These are phyloP conservation scores for Lytechinus variegatus DNA, from an alignment of 35 echinoderm and acorn worm species.

Conservation along the genomic window DNA sequence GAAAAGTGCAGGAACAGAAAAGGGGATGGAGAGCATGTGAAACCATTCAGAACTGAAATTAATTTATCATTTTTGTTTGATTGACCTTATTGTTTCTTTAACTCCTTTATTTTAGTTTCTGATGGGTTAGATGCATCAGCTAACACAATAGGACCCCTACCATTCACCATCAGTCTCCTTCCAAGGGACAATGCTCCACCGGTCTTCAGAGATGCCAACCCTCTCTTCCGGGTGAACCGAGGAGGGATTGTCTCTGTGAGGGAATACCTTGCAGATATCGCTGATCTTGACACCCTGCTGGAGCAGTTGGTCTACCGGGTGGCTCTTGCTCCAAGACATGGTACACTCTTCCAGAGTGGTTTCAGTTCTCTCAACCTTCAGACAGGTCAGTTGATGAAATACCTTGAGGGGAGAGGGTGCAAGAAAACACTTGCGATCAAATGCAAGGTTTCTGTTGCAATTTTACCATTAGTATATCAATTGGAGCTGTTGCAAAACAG, in stretches of 20 bases:
- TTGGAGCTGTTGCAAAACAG: too few species aligned
- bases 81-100: not conserved
- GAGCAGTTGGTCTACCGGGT: slow-evolving; percentile 74
- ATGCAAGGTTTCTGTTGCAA: too few species aligned
- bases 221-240: slow-evolving; percentile 68
- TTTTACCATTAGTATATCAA: too few species aligned
- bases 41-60: too few species aligned
- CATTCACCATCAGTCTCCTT: slow-evolving; percentile 88
- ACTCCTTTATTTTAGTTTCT: slow-evolving; percentile 60
- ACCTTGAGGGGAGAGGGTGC: too few species aligned
- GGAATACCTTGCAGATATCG: slow-evolving; percentile 57
- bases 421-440: too few species aligned
- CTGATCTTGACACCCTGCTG: slow-evolving; percentile 75
- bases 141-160: slow-evolving; percentile 78
- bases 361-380: slow-evolving; percentile 38
- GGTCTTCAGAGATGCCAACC: slow-evolving; percentile 66
- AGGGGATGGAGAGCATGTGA: too few species aligned
- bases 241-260: slow-evolving; percentile 75
- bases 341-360: slow-evolving; percentile 73
- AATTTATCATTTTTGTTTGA: too few species aligned
- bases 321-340: slow-evolving; percentile 58
- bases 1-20: too few species aligned
- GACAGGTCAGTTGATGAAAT: slow-evolving; percentile 53
- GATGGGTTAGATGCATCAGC: slow-evolving; percentile 78
- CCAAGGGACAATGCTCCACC: slow-evolving; percentile 66